Evolutionary conservation across 2,888 invertebrate species (phyloP).

Genomic region (Lepidonotus clava): DNA sequence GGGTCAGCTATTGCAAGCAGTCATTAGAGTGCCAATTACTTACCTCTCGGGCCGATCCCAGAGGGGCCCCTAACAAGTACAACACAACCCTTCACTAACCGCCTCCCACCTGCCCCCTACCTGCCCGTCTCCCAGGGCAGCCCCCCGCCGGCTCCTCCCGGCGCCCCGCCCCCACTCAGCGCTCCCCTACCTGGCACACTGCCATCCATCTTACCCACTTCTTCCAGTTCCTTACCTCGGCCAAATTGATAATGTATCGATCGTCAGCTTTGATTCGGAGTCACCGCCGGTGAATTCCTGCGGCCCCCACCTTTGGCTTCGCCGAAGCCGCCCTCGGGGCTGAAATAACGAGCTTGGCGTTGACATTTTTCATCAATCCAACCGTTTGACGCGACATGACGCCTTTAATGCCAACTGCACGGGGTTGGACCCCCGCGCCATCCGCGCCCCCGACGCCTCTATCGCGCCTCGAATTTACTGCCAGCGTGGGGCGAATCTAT

Average conservation of each 20-base stretch:
- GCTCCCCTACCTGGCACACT: neutral
- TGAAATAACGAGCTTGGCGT: neutral
- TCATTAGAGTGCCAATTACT: constrained; percentile 33
- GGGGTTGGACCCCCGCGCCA: neutral
- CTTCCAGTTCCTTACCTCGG: constrained; percentile 13
- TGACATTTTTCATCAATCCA: neutral
- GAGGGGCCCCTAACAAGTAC: constrained; percentile 1
- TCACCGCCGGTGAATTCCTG: neutral
- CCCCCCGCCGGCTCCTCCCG: too few species aligned
- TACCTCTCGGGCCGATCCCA: neutral
- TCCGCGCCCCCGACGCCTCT: neutral
- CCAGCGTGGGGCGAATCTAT: neutral
- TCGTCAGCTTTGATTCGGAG: constrained; percentile 29
- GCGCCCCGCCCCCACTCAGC: neutral
- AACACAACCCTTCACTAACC: neutral
- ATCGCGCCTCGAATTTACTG: neutral
- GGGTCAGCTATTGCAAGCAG: neutral
- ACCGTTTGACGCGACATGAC: neutral
- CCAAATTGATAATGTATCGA: constrained; percentile 48
- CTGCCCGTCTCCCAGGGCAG: neutral
- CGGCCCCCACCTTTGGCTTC: neutral
- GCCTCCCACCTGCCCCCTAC: neutral
- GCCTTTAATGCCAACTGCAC: neutral
- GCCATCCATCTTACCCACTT: constrained; percentile 11
- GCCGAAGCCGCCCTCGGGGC: neutral